These are phyloP conservation scores for Caenorhabditis tropicalis DNA, from an alignment of 1,140 invertebrate genomes.

Conservation along the genomic window DNA sequence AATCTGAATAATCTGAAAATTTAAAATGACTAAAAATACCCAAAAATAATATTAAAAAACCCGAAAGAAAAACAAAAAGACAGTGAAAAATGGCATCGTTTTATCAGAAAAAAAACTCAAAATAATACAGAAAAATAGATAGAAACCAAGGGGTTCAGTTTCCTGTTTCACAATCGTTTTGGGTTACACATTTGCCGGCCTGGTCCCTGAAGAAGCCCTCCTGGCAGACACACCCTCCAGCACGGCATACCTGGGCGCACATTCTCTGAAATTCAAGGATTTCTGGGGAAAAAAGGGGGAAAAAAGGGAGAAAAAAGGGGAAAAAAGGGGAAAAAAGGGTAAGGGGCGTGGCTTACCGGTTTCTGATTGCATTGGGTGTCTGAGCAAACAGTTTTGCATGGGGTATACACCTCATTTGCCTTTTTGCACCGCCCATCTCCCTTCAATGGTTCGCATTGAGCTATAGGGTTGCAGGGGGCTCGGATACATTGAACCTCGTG, in stretches of 20 bases:
- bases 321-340: no score
- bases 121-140: background rate
- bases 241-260: background rate
- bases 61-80: background rate
- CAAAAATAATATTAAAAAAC: background rate
- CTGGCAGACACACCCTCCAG: slow-evolving; percentile 1
- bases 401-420: background rate
- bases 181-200: background rate
- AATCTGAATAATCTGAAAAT: background rate
- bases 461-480: slow-evolving; percentile 34
- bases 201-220: background rate
- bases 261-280: background rate
- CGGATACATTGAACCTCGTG: slow-evolving; percentile 36
- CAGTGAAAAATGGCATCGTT: background rate
- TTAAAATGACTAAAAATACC: no score
- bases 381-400: background rate
- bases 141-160: background rate
- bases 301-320: no score
- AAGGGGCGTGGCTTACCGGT: no score
- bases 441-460: background rate
- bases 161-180: slow-evolving; percentile 13
- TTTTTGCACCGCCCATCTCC: background rate
- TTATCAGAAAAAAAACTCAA: background rate
- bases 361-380: background rate
- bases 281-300: background rate